Evolutionary conservation across 2,113 vertebrate genomes (phyloP), one percentile per base, ranked within the genome.

Genomic region (Osmerus mordax): DNA sequence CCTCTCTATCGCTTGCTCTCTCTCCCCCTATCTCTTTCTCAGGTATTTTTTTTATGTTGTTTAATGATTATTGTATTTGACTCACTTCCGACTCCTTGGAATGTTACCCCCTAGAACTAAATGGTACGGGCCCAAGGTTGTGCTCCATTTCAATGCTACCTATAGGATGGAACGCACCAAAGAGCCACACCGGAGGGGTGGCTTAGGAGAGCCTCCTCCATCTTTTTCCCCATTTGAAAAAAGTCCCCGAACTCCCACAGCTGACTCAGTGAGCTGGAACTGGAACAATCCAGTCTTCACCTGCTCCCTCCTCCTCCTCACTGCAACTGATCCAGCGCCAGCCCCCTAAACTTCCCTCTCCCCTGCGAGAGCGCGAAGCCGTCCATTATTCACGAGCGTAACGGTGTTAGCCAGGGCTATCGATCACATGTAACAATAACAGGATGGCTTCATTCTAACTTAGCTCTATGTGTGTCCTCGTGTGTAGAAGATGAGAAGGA

Each of bases 21-120:
- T 54, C 25, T 71, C 67, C 64, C 25, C 68, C 68, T 85, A 77
- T 89, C 82, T 60, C 54, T 86, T 76, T 89, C 83, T 91, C 87
- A 88, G 85, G 86, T 87, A 82, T 81, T 73, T 69, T 72, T 59
- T 25, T 32, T 23, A 59, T 54, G 60, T 72, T 62, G 15, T 77
- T 75, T 23, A 66, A 13, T 62, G 14, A 51, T 64, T 53, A 52
- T 73, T 77, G 53, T 58, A 67, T 47, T 47, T 51, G 3, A 65
- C n/a, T 72, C 15, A 67, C 23, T 76, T 36, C 28, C 8, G 28
- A 52, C 41, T 36, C 29, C 29, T 21, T 65, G 65, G 71, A 60
- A 47, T 14, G 21, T 53, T 25, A 60, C 54, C 71, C 56, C 25
- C 11, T 13, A n/a, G 73, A 73, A 71, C 55, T 58, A 47, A 25